A percentile compares a stretch with the other conserved stretches of the same genome.
Evolutionary conservation across 2,888 invertebrate genomes (phyloP).

Genomic region (Hirtodrosophila alboralis): DNA sequence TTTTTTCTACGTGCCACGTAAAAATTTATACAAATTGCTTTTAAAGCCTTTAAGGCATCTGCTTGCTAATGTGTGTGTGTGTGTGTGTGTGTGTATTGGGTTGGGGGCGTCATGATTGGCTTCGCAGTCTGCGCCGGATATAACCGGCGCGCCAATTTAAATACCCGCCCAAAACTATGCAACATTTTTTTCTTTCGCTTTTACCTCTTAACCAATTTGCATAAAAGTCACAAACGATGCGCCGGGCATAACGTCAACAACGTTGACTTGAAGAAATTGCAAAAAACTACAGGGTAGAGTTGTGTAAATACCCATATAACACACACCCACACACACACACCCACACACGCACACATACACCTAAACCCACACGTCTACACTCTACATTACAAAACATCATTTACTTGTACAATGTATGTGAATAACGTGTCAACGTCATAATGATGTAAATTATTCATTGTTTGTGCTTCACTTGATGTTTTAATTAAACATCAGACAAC

Average conservation of each 20-base stretch:
- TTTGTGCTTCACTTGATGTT: slow-evolving; percentile 74
- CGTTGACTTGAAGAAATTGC: slow-evolving; percentile 33
- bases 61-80: slow-evolving; percentile 7
- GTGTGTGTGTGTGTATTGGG: slow-evolving; percentile 5
- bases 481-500: slow-evolving; percentile 66
- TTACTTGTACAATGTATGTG: slow-evolving; percentile 33
- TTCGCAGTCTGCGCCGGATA: slow-evolving; percentile 26
- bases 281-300: slow-evolving; percentile 22
- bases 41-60: slow-evolving; percentile 73
- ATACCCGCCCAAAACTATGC: slow-evolving; percentile 69
- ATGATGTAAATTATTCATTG: slow-evolving; percentile 77
- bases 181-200: slow-evolving; percentile 47
- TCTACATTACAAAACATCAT: slow-evolving; percentile 6
- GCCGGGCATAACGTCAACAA: slow-evolving; percentile 4
- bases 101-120: slow-evolving; percentile 25
- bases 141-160: slow-evolving; percentile 53
- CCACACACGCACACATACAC: neutral
- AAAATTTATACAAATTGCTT: slow-evolving; percentile 65
- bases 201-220: slow-evolving; percentile 58
- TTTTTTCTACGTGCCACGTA: slow-evolving; percentile 11
- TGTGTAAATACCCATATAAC: too few species aligned
- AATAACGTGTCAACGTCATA: slow-evolving; percentile 45
- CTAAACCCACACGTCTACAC: neutral
- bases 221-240: slow-evolving; percentile 46
- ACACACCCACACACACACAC: neutral